phyloP scores from a whole-genome alignment of 2,888 invertebrate species.

The Steinernema hermaphroditum region DNA sequence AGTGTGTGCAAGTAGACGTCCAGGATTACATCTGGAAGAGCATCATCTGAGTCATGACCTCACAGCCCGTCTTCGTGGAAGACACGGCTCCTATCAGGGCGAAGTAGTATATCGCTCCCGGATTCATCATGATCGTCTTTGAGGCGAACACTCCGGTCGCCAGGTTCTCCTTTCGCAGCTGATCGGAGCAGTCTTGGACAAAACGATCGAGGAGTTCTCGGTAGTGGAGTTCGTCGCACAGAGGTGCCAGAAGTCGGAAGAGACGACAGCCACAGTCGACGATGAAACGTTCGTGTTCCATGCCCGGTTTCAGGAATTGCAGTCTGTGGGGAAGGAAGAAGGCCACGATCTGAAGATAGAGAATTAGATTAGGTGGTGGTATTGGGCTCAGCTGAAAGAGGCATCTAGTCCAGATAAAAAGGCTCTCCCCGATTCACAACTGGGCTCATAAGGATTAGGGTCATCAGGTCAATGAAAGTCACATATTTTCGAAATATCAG shows the following conservation, averaged over 20 bases:
- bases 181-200: slow-evolving; percentile 24
- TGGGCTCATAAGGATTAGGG: no score
- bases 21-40: slow-evolving; percentile 58
- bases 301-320: slow-evolving; percentile 14
- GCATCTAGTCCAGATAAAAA: no score
- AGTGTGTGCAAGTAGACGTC: no score
- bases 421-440: no score
- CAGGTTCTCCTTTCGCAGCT: slow-evolving; percentile 23
- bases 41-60: slow-evolving; percentile 50
- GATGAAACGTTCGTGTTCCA: slow-evolving; percentile 6
- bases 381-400: no score
- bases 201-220: slow-evolving; percentile 39
- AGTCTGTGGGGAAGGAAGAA: slow-evolving; percentile 25
- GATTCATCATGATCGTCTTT: slow-evolving; percentile 48
- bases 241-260: slow-evolving; percentile 23
- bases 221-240: slow-evolving; percentile 41
- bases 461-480: no score
- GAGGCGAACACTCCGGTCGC: slow-evolving; percentile 38
- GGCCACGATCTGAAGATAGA: slow-evolving; percentile 21
- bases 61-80: slow-evolving; percentile 39
- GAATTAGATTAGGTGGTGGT: neutral
- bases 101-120: slow-evolving; percentile 53
- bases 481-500: no score
- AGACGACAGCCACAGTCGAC: slow-evolving; percentile 26
- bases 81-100: slow-evolving; percentile 53